These are phyloP conservation scores for Hermaeophaga mercurialis DNA, from an alignment of 2,888 invertebrate genomes.

Conservation along the genomic window DNA sequence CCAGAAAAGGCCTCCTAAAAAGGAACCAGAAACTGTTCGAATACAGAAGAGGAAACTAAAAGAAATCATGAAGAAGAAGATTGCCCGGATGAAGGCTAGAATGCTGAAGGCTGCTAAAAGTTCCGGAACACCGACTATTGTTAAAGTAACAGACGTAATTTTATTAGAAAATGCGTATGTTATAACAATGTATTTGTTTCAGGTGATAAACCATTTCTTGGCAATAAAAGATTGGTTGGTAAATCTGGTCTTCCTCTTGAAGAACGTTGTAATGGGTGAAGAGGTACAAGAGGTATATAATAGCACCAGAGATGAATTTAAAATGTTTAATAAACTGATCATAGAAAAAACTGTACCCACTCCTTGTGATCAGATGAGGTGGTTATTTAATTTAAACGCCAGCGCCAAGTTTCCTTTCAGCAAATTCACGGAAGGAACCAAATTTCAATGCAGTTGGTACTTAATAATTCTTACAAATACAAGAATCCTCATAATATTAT, in stretches of 20 bases:
- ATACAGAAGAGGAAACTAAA: slow-evolving; percentile 26
- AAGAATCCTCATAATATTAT: no score
- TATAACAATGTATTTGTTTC: slow-evolving; percentile 11
- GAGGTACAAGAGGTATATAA: slow-evolving; percentile 27
- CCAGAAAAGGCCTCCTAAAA: slow-evolving; percentile 58
- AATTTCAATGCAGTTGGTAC: slow-evolving; percentile 66
- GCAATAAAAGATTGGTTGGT: slow-evolving; percentile 53
- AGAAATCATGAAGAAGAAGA: slow-evolving; percentile 53
- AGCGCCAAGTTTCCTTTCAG: slow-evolving; percentile 37
- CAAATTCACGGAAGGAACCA: slow-evolving; percentile 39
- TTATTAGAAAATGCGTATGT: no score
- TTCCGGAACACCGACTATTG: slow-evolving; percentile 1
- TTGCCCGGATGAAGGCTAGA: slow-evolving; percentile 2
- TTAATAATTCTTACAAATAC: no score
- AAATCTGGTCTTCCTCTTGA: slow-evolving; percentile 34
- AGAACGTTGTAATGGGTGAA: slow-evolving; percentile 26
- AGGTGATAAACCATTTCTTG: slow-evolving; percentile 53
- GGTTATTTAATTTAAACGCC: slow-evolving; percentile 50
- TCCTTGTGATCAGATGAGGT: slow-evolving; percentile 78
- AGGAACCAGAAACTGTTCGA: slow-evolving; percentile 31
- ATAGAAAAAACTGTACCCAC: slow-evolving; percentile 81
- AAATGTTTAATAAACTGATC: slow-evolving; percentile 67
- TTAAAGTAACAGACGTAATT: neutral
- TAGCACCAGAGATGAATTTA: slow-evolving; percentile 45
- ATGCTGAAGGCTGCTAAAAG: slow-evolving; percentile 11